A percentile compares a stretch with the other conserved stretches of the same genome.
Evolutionary conservation across 2,113 vertebrate genomes (phyloP).

Genomic region (Tragelaphus strepsiceros): DNA sequence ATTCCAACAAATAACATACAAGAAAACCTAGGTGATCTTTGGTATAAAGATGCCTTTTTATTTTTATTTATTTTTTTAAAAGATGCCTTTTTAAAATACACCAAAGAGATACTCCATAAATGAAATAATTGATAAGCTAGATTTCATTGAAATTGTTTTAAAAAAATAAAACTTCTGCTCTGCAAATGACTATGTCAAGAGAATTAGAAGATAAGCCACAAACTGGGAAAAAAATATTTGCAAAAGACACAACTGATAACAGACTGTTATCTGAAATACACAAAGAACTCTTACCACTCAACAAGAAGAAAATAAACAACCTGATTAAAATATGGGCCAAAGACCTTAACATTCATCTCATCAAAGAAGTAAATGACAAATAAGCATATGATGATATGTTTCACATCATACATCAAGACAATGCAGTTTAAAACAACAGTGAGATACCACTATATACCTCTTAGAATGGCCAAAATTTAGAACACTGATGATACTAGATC

Average conservation of each 20-base stretch:
- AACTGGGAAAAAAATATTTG: not conserved
- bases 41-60: not conserved
- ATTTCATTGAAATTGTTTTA: not conserved
- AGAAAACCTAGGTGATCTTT: not conserved
- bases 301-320: not conserved
- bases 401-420: not conserved
- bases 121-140: not conserved
- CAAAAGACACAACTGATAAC: not conserved
- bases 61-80: no score
- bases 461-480: not conserved
- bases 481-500: not conserved
- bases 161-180: not conserved
- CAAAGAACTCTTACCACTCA: not conserved
- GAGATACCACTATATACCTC: not conserved
- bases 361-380: not conserved
- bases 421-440: not conserved
- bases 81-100: not conserved
- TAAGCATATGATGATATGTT: not conserved
- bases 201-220: not conserved
- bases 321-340: not conserved
- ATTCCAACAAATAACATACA: not conserved
- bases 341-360: not conserved
- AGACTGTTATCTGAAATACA: not conserved
- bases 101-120: not conserved
- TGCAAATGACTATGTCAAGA: not conserved